Base-by-base conservation (phyloP, 2,113 vertebrate species). In the Ivindomyrus marchei region DNA sequence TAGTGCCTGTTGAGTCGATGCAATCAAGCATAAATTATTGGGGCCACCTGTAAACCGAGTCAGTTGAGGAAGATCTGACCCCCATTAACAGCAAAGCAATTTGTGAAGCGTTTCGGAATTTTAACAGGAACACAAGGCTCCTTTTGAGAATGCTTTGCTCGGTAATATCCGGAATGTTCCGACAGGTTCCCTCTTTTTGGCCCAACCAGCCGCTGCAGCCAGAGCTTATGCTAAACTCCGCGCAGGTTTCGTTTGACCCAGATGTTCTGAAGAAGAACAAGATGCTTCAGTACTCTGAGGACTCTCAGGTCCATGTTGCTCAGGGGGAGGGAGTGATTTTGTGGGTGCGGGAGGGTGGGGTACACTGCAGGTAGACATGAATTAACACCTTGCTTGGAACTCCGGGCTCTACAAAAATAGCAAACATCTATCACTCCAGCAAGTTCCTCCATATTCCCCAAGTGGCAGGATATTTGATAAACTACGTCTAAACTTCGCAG, bases 11-110 rank as follows among this genome's bases (percentile, higher is more conserved):
- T 92, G 92, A 92, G 90, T 90, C 90, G 91, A 92, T 91, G 89
- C 93, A 93, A 96, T 95, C 92, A 95, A 94, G 92, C 92, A 90
- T 92, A 93, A 95, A 96, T 95, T 94, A 94, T 92, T 90, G 58
- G 89, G 91, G 90, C 92, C 94, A 95, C 94, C 94, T 95, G 93
- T 94, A 92, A 93, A 93, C 91, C 70, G 58, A 90, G 46, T 56
- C 77, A 89, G 21, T n/a, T 88, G 85, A 21, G 2, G 46, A 53
- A 84, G 74, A 45, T 94, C 92, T 92, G 92, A 90, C 93, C 90
- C 90, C 90, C 88, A 80, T 90, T 87, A 36, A 66, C 17, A 66
- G 56, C 39, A 21, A 62, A 62, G 39, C 49, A 24, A 21, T 13
- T 88, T 19, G 52, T 11, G 27, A 27, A 56, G 50, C 3, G 52